These are phyloP conservation scores for Erpornis zantholeuca DNA, from an alignment of 2,113 vertebrate species.

Conservation along the genomic window DNA sequence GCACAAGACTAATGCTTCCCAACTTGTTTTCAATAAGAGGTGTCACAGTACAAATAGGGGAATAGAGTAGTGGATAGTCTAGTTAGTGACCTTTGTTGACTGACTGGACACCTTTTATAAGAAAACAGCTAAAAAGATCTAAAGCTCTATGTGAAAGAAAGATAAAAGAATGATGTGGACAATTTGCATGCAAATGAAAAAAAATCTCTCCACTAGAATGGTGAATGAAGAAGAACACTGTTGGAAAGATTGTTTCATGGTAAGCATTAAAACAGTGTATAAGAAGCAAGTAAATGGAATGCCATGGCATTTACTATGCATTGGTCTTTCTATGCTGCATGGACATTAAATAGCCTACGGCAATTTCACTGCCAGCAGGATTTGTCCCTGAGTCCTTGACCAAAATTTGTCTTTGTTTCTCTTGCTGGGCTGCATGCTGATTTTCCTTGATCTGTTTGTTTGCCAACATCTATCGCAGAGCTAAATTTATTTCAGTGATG, in stretches of 20 bases:
- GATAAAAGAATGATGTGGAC: background rate
- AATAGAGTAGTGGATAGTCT: background rate
- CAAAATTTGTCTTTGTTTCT: constrained; percentile 26
- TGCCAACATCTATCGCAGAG: background rate
- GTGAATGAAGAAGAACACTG: background rate
- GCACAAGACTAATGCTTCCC: background rate
- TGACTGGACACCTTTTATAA: background rate
- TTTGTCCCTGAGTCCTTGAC: constrained; percentile 52
- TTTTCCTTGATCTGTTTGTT: background rate
- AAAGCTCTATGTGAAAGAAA: background rate
- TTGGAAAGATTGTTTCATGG: background rate
- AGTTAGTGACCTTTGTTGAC: background rate
- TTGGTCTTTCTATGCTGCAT: background rate
- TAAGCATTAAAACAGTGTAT: background rate
- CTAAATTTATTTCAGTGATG: background rate
- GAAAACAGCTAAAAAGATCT: background rate
- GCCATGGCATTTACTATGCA: background rate
- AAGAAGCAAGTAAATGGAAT: constrained; percentile 26
- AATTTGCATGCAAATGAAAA: background rate
- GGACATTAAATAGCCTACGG: background rate
- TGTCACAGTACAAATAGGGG: background rate
- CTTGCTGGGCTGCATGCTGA: constrained; percentile 7
- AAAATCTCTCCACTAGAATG: background rate
- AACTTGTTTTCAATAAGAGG: background rate
- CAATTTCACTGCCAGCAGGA: constrained; percentile 16